phyloP scores from a whole-genome alignment of 2,113 vertebrate species.

The Engraulis encrasicolus region DNA sequence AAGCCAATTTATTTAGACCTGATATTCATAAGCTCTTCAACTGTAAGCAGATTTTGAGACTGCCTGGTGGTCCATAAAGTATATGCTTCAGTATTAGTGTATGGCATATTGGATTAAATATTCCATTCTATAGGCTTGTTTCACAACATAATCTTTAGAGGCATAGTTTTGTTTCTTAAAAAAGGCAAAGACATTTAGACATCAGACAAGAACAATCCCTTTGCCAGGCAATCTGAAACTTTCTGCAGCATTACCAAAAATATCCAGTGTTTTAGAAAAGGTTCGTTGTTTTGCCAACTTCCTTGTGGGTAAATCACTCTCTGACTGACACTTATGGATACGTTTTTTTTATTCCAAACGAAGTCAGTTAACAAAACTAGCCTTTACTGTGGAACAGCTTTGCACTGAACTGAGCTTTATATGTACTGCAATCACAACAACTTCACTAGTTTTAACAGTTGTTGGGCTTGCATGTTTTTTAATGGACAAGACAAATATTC shows the following conservation, averaged over 20 bases:
- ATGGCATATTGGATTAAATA: background rate
- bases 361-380: background rate
- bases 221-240: background rate
- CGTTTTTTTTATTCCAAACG: background rate
- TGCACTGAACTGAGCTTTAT: background rate
- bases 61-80: background rate
- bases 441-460: background rate
- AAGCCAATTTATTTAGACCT: constrained; percentile 24
- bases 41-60: background rate
- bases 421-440: background rate
- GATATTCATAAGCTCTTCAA: constrained; percentile 24
- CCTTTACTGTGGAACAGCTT: background rate
- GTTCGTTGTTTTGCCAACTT: background rate
- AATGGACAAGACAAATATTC: background rate
- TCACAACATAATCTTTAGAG: constrained; percentile 10
- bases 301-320: background rate
- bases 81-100: background rate
- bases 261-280: background rate
- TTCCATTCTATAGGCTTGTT: constrained; percentile 6
- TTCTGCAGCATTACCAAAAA: background rate
- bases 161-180: background rate
- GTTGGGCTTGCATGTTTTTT: background rate
- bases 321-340: background rate
- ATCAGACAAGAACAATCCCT: background rate
- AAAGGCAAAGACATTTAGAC: background rate